Evolutionary conservation across 2,113 vertebrate genomes (phyloP).

Genomic region (Python bivittatus): DNA sequence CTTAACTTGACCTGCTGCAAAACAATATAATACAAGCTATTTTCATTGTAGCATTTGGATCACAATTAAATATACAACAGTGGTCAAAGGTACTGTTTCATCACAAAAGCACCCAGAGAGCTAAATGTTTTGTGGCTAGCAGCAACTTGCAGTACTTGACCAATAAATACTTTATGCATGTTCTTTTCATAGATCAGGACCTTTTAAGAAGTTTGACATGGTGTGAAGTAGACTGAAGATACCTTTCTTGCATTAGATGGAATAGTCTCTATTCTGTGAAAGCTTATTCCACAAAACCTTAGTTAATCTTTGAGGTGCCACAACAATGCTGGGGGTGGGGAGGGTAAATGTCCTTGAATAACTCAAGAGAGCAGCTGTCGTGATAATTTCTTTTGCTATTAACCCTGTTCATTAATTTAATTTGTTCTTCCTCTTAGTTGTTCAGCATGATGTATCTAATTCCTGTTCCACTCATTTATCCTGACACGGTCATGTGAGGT

Average conservation of each 20-base stretch:
- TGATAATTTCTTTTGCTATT: neutral
- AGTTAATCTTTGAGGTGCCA: neutral
- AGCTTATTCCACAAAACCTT: neutral
- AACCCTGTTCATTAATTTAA: neutral
- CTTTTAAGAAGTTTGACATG: neutral
- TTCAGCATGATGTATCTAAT: neutral
- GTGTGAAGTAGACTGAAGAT: neutral
- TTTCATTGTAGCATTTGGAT: neutral
- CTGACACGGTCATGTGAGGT: neutral
- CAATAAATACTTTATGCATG: neutral
- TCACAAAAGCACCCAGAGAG: neutral
- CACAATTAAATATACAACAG: neutral
- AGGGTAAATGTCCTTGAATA: neutral
- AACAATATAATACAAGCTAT: neutral
- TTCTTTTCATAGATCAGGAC: neutral
- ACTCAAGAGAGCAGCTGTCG: neutral
- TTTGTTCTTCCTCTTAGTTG: neutral
- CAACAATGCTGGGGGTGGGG: neutral
- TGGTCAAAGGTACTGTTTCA: neutral
- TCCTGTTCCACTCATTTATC: neutral
- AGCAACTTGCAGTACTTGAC: neutral
- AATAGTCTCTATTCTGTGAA: neutral
- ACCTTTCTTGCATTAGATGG: neutral
- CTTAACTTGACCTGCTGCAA: neutral
- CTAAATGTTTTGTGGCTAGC: neutral